A percentile compares a stretch with the other conserved stretches of the same genome.
Evolutionary conservation across 1,140 invertebrate genomes (phyloP).

Genomic region (Neodiprion fabricii): DNA sequence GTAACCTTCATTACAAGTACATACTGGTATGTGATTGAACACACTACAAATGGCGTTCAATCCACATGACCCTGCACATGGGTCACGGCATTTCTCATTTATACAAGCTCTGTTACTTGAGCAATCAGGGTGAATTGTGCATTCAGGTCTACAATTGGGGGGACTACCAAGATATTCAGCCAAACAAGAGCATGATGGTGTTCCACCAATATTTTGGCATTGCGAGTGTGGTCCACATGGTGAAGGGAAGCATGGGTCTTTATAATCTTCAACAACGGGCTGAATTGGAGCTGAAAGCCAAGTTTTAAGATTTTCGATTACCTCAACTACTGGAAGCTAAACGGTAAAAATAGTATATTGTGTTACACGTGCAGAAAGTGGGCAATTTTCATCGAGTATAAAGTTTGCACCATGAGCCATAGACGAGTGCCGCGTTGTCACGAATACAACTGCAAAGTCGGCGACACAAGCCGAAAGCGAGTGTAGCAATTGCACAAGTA

Average conservation of each 20-base stretch:
- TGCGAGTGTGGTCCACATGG: slow-evolving; percentile 64
- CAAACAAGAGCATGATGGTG: slow-evolving; percentile 63
- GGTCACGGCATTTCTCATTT: slow-evolving; percentile 63
- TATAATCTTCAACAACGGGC: slow-evolving; percentile 13
- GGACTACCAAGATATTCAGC: slow-evolving; percentile 64
- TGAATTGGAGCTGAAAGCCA: not conserved
- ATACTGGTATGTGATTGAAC: slow-evolving; percentile 65
- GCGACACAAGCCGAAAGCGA: no score
- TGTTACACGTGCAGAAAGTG: no score
- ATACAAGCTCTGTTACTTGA: slow-evolving; percentile 60
- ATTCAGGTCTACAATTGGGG: slow-evolving; percentile 65
- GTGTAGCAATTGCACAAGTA: no score
- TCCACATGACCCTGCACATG: slow-evolving; percentile 66
- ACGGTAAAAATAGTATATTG: not conserved
- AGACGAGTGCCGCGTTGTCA: no score
- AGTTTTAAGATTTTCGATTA: slow-evolving; percentile 21
- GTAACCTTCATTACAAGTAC: slow-evolving; percentile 66
- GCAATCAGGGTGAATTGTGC: slow-evolving; percentile 61
- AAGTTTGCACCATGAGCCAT: not conserved
- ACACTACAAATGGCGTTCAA: slow-evolving; percentile 63
- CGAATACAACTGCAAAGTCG: no score
- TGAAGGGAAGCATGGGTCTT: slow-evolving; percentile 59
- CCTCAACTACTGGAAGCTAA: slow-evolving; percentile 32
- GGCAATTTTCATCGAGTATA: no score
- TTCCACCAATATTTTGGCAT: slow-evolving; percentile 58